These are phyloP conservation scores for Procambarus clarkii DNA, from an alignment of 1,140 invertebrate genomes.

Conservation along the genomic window DNA sequence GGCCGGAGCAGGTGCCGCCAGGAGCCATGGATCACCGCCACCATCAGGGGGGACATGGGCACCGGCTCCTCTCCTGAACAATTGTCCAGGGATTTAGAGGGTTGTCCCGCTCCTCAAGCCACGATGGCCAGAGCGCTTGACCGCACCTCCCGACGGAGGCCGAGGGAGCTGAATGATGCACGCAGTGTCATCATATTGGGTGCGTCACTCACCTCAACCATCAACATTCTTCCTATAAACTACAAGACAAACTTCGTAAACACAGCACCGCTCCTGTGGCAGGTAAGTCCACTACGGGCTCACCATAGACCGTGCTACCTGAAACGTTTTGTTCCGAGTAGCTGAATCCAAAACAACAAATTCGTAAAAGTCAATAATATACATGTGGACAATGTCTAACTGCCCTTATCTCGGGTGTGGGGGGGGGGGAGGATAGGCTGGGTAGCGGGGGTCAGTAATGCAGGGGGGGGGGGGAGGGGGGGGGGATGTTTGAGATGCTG, in stretches of 20 bases:
- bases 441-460: too few species aligned
- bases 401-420: too few species aligned
- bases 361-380: conserved; percentile 55
- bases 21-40: neutral
- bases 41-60: conserved; percentile 16
- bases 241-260: conserved; percentile 43
- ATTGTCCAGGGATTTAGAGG: conserved; percentile 36
- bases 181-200: conserved; percentile 13
- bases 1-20: neutral
- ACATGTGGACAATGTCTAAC: conserved; percentile 11
- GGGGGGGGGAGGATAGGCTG: too few species aligned
- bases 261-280: too few species aligned
- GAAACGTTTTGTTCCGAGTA: too few species aligned
- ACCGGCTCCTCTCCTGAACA: conserved; percentile 25
- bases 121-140: conserved; percentile 4
- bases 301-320: too few species aligned
- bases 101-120: conserved; percentile 19
- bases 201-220: neutral
- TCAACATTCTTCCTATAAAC: conserved; percentile 34
- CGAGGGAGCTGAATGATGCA: conserved; percentile 23
- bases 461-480: too few species aligned
- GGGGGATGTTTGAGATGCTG: too few species aligned
- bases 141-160: conserved; percentile 32
- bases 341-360: neutral
- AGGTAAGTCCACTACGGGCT: too few species aligned